Base-by-base conservation (phyloP, 37 sponge, comb jelly and placozoan species). In the Crambe crambe region DNA sequence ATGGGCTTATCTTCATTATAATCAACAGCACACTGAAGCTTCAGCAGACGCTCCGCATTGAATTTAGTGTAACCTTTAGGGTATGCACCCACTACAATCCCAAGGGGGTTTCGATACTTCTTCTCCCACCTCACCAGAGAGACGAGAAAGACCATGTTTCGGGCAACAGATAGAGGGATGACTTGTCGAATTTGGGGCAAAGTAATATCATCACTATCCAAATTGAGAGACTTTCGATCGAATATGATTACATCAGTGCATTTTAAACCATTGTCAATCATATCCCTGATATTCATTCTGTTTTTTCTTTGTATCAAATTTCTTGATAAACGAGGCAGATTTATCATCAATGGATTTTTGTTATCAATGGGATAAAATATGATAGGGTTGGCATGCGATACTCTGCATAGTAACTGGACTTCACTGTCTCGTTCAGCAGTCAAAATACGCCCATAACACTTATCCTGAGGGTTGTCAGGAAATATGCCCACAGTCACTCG, bases 291-390 rank as follows among this genome's bases (percentile, higher is more conserved):
- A 0, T 25, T 37, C 12, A 20, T 42, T 36, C 44, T 62, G 2
- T 74, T 30, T 66, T 37, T 67, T 31, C 25, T 79, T 17, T 67
- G 27, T 1, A 86, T 42, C 29, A 86, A 54, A n/a, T 80, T 59
- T 29, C 44, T 36, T 26, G 93, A 83, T 20, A 92, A 30, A 35
- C 75, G 37, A 58, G 93, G 93, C 38, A 87, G 70, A 72, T 92
- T 92, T n/a, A 72, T 23, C 6, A 92, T 29, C 18, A 63, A 42
- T 34, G 93, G 93, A 41, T 76, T 59, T 29, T 76, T 82, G 8
- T 41, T 74, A 42, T 80, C 74, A 41, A 92, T 31, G 23, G 93
- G 93, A 72, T 31, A 83, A 54, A 92, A 87, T 8, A 80, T 5
- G 42, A 75, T 80, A 8, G 84, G 32, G 58, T 85, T 87, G 15